These are phyloP conservation scores for Zaprionus camerounensis DNA, from an alignment of 1,140 invertebrate genomes.

Conservation along the genomic window DNA sequence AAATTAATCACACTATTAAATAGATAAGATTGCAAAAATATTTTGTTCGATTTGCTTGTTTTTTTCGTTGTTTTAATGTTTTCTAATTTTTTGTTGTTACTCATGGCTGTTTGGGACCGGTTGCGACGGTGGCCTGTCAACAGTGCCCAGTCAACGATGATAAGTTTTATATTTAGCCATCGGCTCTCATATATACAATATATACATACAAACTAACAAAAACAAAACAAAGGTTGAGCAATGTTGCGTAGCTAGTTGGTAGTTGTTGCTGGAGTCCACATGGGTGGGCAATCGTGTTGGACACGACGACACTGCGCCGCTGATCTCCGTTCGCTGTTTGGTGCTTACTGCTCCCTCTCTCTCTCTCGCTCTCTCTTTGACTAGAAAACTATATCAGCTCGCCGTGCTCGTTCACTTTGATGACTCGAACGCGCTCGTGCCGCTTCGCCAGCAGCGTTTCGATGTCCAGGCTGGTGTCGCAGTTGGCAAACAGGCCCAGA, in stretches of 20 bases:
- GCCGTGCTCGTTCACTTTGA: slow-evolving; percentile 81
- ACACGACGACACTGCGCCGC: slow-evolving; percentile 41
- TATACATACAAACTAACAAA: slow-evolving; percentile 30
- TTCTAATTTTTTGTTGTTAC: slow-evolving; percentile 22
- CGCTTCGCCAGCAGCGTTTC: slow-evolving; percentile 92
- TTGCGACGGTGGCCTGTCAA: neutral
- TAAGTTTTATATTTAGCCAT: slow-evolving; percentile 42
- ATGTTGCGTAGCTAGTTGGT: slow-evolving; percentile 9
- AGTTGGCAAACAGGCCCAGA: slow-evolving; percentile 91
- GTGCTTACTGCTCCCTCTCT: neutral
- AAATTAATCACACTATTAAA: slow-evolving; percentile 48
- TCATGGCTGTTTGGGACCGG: slow-evolving; percentile 30
- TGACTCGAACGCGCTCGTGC: slow-evolving; percentile 87
- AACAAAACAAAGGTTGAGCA: slow-evolving; percentile 31
- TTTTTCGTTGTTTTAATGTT: neutral
- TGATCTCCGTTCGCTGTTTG: neutral
- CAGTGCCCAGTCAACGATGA: neutral
- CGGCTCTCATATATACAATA: slow-evolving; percentile 35
- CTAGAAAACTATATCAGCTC: slow-evolving; percentile 76
- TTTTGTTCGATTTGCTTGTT: slow-evolving; percentile 15
- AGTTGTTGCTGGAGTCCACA: neutral
- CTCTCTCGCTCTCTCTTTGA: slow-evolving; percentile 30
- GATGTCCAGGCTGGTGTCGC: slow-evolving; percentile 90
- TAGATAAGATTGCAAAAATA: slow-evolving; percentile 48
- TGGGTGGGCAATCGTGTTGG: neutral